Evolutionary conservation across 1,140 invertebrate genomes (phyloP).

Genomic region (Drosophila trapezifrons): DNA sequence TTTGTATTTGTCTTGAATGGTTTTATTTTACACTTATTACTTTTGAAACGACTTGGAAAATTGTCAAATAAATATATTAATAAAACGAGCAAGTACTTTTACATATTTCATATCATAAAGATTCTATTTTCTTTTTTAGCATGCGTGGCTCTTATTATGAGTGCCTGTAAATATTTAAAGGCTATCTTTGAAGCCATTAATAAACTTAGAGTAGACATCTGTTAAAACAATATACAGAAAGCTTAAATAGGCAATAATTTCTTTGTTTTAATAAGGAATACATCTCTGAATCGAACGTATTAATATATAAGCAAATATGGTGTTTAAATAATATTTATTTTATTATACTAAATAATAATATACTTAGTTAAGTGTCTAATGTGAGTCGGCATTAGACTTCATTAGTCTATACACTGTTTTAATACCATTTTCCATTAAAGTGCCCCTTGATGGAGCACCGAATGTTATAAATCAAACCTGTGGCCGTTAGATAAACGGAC

Average conservation of each 20-base stretch:
- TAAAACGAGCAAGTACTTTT: neutral
- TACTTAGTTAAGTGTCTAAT: neutral
- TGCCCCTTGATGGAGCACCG: neutral
- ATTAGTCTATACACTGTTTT: neutral
- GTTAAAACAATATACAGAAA: neutral
- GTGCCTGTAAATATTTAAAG: neutral
- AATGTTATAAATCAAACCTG: conserved; percentile 9
- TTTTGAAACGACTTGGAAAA: neutral
- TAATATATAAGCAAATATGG: too few species aligned
- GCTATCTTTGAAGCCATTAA: neutral
- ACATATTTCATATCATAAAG: neutral
- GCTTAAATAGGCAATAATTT: neutral
- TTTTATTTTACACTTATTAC: neutral
- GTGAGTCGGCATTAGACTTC: too few species aligned
- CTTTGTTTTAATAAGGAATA: neutral
- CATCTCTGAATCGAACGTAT: neutral
- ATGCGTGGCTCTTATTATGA: neutral
- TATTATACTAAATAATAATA: neutral
- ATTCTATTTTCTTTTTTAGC: neutral
- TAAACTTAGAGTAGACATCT: neutral
- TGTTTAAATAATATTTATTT: too few species aligned
- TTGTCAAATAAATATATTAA: neutral
- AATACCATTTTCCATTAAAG: neutral
- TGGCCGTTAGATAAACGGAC: conserved; percentile 1
- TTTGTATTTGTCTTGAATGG: too few species aligned